These are phyloP conservation scores for Albula glossodonta DNA, from an alignment of 2,113 vertebrate genomes.

Conservation along the genomic window DNA sequence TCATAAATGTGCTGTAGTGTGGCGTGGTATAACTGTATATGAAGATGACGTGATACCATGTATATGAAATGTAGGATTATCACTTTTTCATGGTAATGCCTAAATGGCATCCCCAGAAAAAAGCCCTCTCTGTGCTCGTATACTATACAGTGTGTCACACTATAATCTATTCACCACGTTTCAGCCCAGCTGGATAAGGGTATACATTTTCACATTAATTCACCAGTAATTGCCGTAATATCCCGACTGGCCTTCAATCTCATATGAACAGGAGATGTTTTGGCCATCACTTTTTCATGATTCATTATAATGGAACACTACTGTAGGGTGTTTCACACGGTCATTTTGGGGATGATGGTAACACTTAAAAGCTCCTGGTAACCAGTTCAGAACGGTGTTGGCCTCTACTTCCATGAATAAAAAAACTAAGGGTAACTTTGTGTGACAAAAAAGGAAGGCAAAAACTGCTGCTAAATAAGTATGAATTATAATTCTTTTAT, in stretches of 20 bases:
- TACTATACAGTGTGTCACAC: not conserved
- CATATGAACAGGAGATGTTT: not conserved
- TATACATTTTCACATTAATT: slow-evolving; percentile 4
- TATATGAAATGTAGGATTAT: too few relatives aligned
- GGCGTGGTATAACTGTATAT: not conserved
- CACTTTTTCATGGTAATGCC: too few relatives aligned
- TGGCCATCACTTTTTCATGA: not conserved
- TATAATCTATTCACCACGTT: not conserved
- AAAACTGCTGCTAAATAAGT: not conserved
- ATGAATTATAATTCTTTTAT: slow-evolving; percentile 63
- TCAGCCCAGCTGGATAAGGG: not conserved
- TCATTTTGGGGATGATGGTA: not conserved
- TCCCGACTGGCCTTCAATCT: not conserved
- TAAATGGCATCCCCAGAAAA: not conserved
- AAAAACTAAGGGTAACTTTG: not conserved
- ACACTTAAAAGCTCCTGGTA: not conserved
- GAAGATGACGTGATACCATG: not conserved
- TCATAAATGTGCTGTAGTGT: not conserved
- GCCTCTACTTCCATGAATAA: not conserved
- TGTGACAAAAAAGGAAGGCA: not conserved
- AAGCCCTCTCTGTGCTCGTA: not conserved
- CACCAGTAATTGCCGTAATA: not conserved
- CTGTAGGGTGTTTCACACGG: not conserved
- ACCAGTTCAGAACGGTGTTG: not conserved
- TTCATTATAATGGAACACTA: not conserved